Evolutionary conservation across 2,797 vertebrate genomes (phyloP), one percentile per base, ranked within the genome.

Genomic region (Tadarida brasiliensis): DNA sequence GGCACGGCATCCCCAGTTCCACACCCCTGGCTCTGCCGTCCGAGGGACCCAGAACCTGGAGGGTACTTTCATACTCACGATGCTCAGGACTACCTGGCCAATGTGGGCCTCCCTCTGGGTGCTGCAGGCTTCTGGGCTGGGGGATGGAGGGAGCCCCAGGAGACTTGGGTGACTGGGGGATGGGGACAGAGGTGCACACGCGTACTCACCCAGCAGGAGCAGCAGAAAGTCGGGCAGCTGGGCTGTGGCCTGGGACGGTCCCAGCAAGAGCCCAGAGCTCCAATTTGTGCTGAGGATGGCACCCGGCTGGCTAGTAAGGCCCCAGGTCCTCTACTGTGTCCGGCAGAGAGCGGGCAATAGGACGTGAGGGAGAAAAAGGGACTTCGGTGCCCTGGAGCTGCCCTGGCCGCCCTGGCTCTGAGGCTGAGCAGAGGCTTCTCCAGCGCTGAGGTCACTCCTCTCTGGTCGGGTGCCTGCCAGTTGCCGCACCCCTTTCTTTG

Each of bases 401-500:
- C 59, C 74, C 74, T 30, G 47, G 59, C 67, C 9, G n/a, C 57
- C 73, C 90, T 22, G 86, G 49, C 61, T 82, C 85, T 83, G 86
- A 67, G 26, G 49, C 57, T 2, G 5, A 70, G 84, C 71, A 47
- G 71, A 92, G n/a, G 77, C 90, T 19, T 57, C 90, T 51, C 39
- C 20, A 7, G 83, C 28, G 2, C 90, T 92, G 94, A 90, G 67
- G 81, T 85, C 94, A 90, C 78, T 74, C 93, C 54, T 47, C 91
- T 65, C 78, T 30, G 80, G 57, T 61, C 63, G n/a, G 86, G 70
- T 22, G 71, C 71, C 78, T 33, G 92, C 92, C 86, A 22, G 83
- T n/a, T 2, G 83, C 96, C 96, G 78, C 96, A 94, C 97, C 97
- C 97, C 84, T 94, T 83, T 63, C 97, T 97, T 97, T 96, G 97